Evolutionary conservation across 2,113 vertebrate species (phyloP), one percentile per base, ranked within the genome.

Genomic region (Triplophysa dalaica): DNA sequence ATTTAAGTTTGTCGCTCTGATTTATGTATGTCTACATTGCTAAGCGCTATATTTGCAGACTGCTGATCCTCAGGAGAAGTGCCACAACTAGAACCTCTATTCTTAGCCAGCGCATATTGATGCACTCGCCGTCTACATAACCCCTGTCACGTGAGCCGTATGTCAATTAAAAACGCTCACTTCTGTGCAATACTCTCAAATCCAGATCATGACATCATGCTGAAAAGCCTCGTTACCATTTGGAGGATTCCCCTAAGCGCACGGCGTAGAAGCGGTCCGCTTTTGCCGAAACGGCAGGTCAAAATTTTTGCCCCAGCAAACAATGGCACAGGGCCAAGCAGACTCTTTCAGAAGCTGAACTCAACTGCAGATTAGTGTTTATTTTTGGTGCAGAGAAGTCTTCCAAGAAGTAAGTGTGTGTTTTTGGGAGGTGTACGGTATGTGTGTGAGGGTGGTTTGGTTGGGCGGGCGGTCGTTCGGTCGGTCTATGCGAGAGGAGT

Each of bases 291-390:
- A 88, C 70, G 79, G 80, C 78, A 54, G 41, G 68, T 70, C 22
- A 73, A 48, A 58, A 85, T 86, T 86, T 85, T 85, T 78, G 84
- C 86, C 83, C 85, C 56, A 63, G 77, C 72, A 85, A 87, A 89
- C 85, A 84, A 85, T 81, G 88, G 89, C 89, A 86, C 83, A 84
- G 82, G 87, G 89, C 90, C 83, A 73, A 86, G 86, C 89, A 86
- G 82, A 88, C 86, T 89, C 85, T 89, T 86, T 91, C 86, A 86
- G 81, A 82, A 87, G 89, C 89, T 81, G 80, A 89, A 88, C 85
- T 89, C 88, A 90, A 89, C 90, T 90, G 90, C 89, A 91, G 88
- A 91, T 89, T 88, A 88, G 83, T 88, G 88, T 92, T 93, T 91
- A 89, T 90, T 92, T 90, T 91, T 89, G 89, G 88, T 89, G 83